Evolutionary conservation across 2,113 vertebrate species (phyloP), one percentile per base, ranked within the genome.

Genomic region (Myiozetetes cayanensis): DNA sequence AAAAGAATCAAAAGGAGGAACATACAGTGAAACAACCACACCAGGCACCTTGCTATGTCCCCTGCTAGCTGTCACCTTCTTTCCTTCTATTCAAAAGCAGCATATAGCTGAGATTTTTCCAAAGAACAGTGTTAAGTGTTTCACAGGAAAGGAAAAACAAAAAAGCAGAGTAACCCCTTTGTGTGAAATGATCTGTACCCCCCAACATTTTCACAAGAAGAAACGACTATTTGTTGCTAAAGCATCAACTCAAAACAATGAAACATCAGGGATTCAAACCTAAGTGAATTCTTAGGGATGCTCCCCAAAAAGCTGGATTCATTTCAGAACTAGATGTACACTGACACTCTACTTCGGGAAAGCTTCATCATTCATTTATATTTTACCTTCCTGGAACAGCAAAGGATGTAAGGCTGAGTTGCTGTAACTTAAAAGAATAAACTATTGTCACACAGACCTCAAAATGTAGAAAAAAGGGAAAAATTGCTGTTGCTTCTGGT

Each of bases 21-120:
- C 21, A 28, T 17, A 41, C 17, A 84, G 74, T 56, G 46, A 76
- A 65, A 72, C 8, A 67, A 79, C 17, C 33, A 75, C 44, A 35
- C 43, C 47, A 89, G 39, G 49, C 35, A 93, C 90, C 79, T 96
- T 94, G 37, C 66, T 85, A 15, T 61, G 75, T 63, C 67, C 77
- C 78, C 61, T 68, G 77, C 35, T 94, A 76, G 55, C 52, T 96
- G 80, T 79, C 80, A 87, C 73, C 56, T 33, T 82, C 63, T 55
- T 96, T 93, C 89, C 90, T 93, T 85, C 73, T 47, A 93, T 87
- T 95, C 70, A 95, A 85, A 58, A 35, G 28, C 39, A 71, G n/a
- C 66, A 72, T 21, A 46, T 23, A 70, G 53, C 66, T 85, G 82
- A 84, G 47, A 91, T 85, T 93, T 95, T 86, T 61, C 47, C 85